A percentile compares a stretch with the other conserved stretches of the same genome.
phyloP scores from a whole-genome alignment of 2,797 vertebrate species.

The Gobio occitaniae region DNA sequence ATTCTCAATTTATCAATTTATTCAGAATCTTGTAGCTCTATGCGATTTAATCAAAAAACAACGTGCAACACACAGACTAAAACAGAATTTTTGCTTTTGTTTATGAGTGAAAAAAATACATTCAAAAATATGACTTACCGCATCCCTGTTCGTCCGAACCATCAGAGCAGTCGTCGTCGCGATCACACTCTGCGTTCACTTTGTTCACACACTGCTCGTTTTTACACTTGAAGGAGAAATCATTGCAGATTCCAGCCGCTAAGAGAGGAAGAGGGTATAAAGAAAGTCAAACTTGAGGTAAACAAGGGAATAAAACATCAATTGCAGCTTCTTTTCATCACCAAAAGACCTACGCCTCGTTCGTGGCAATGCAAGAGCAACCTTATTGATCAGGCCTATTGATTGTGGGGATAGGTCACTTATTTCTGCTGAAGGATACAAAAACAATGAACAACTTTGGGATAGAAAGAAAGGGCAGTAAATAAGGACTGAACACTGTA shows the following conservation, averaged over 20 bases:
- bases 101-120: background rate
- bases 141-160: conserved; percentile 76
- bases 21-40: no score
- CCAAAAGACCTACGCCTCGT: background rate
- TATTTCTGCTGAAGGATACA: conserved; percentile 48
- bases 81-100: background rate
- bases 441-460: conserved; percentile 30
- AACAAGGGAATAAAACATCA: conserved; percentile 25
- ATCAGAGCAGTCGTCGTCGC: conserved; percentile 74
- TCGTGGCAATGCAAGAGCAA: background rate
- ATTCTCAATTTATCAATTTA: no score
- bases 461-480: background rate
- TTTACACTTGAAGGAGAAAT: conserved; percentile 75
- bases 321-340: background rate
- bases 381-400: conserved; percentile 36
- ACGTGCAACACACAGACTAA: background rate
- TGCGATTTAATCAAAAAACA: background rate
- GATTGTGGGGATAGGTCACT: conserved; percentile 37
- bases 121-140: conserved; percentile 65
- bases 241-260: conserved; percentile 73
- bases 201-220: conserved; percentile 77
- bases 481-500: background rate
- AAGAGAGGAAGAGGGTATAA: conserved; percentile 3
- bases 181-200: conserved; percentile 82
- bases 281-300: background rate